A percentile compares a stretch with the other conserved stretches of the same genome.
Conservation (phyloP, 2,113 vertebrate genomes). For the Coturnix japonica region DNA sequence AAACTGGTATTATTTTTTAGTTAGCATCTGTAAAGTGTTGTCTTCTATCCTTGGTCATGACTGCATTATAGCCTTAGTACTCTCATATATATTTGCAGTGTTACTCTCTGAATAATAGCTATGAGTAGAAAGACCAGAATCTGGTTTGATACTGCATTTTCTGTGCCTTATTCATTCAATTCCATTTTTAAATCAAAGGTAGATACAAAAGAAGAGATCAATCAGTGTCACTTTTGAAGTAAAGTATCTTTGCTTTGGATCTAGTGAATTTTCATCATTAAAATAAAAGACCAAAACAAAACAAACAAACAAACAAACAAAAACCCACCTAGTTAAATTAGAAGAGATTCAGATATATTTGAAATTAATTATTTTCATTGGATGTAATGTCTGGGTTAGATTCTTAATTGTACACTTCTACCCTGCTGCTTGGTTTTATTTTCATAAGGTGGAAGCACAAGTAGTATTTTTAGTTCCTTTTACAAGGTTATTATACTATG, state of each 20-base stretch:
- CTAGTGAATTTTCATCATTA: not conserved
- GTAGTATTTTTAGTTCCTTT: not conserved
- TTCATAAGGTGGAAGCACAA: not conserved
- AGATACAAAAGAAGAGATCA: not conserved
- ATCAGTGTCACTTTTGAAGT: not conserved
- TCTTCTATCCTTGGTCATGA: not conserved
- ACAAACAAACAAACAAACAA: too few relatives aligned
- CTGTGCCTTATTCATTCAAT: not conserved
- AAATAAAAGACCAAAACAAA: too few relatives aligned
- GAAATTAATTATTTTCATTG: not conserved
- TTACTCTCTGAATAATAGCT: not conserved
- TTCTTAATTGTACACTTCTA: not conserved
- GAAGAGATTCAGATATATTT: not conserved
- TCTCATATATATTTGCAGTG: not conserved
- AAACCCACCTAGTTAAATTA: not conserved
- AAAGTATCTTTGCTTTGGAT: not conserved
- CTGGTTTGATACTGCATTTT: not conserved
- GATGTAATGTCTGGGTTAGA: not conserved
- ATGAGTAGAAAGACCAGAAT: not conserved
- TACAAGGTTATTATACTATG: not conserved
- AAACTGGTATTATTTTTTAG: conserved; percentile 16
- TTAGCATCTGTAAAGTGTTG: not conserved
- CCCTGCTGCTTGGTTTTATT: not conserved
- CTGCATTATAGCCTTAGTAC: not conserved
- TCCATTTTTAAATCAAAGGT: not conserved